Conservation (phyloP, 2,888 invertebrate species). For the Amphipoea lucens region DNA sequence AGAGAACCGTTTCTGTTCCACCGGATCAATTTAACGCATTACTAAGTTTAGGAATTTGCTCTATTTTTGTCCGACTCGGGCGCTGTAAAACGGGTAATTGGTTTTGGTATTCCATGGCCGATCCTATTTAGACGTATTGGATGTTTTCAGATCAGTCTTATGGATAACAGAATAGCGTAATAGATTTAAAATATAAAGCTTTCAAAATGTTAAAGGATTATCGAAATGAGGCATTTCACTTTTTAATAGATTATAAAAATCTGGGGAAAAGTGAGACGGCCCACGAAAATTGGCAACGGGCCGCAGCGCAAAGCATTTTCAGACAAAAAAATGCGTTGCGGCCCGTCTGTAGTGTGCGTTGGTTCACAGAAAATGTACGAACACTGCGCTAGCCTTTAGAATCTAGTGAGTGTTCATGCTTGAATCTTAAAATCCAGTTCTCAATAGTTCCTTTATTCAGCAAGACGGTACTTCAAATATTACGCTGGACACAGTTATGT, state of each 20-base stretch:
- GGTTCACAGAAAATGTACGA: not conserved
- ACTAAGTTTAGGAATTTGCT: slow-evolving; percentile 54
- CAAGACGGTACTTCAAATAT: slow-evolving; percentile 64
- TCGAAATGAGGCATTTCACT: slow-evolving; percentile 3
- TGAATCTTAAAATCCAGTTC: slow-evolving; percentile 6
- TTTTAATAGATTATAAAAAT: not conserved
- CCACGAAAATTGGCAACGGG: not conserved
- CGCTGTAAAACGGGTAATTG: slow-evolving; percentile 52
- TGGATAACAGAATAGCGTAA: slow-evolving; percentile 9
- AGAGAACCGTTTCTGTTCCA: slow-evolving; percentile 34
- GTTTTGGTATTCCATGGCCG: slow-evolving; percentile 47
- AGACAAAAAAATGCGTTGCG: not conserved
- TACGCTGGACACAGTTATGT: slow-evolving; percentile 64
- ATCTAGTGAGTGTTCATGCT: not conserved
- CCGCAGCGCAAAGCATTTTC: not conserved
- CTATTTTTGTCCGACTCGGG: slow-evolving; percentile 44
- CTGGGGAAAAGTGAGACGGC: not conserved
- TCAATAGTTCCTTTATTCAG: slow-evolving; percentile 53
- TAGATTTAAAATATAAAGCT: slow-evolving; percentile 22
- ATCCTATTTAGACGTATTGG: slow-evolving; percentile 39
- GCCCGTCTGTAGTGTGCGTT: not conserved
- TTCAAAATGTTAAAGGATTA: slow-evolving; percentile 4
- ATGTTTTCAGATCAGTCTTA: slow-evolving; percentile 22
- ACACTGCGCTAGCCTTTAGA: not conserved
- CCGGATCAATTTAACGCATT: slow-evolving; percentile 57